These are phyloP conservation scores for Chloroclysta siterata DNA, from an alignment of 2,888 invertebrate species.

Conservation along the genomic window DNA sequence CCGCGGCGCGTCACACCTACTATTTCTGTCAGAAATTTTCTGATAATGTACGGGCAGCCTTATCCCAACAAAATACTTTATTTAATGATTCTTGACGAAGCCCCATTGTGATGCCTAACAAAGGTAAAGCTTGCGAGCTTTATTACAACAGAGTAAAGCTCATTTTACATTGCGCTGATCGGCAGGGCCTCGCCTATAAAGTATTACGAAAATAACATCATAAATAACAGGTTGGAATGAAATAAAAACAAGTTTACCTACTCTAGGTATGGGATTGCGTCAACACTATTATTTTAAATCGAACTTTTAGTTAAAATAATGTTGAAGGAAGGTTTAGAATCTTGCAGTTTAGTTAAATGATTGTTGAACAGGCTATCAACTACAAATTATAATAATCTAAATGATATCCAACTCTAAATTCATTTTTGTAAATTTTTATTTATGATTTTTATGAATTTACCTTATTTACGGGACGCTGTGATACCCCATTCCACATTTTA, in stretches of 20 bases:
- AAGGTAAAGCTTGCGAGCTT: slow-evolving; percentile 3
- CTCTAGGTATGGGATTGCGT: slow-evolving; percentile 30
- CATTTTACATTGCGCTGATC: background rate
- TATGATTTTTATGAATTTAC: too few species aligned
- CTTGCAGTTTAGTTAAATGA: background rate
- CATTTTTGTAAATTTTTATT: too few species aligned
- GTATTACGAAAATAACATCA: slow-evolving; percentile 42
- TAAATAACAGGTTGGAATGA: slow-evolving; percentile 33
- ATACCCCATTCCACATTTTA: too few species aligned
- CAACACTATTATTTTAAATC: slow-evolving; percentile 11
- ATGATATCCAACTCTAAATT: too few species aligned
- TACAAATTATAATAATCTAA: too few species aligned
- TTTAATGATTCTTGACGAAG: background rate
- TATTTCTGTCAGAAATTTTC: background rate
- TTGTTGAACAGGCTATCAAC: too few species aligned
- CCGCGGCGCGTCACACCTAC: too few species aligned
- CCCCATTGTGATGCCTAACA: background rate
- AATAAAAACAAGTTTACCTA: slow-evolving; percentile 35
- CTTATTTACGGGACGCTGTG: too few species aligned
- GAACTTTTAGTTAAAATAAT: background rate
- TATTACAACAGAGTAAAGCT: background rate
- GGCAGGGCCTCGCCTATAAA: slow-evolving; percentile 32
- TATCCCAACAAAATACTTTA: slow-evolving; percentile 4
- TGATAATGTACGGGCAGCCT: background rate
- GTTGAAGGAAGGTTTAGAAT: background rate